Conservation (phyloP, 2,888 invertebrate genomes). For the Ryuthela nishihirai region DNA sequence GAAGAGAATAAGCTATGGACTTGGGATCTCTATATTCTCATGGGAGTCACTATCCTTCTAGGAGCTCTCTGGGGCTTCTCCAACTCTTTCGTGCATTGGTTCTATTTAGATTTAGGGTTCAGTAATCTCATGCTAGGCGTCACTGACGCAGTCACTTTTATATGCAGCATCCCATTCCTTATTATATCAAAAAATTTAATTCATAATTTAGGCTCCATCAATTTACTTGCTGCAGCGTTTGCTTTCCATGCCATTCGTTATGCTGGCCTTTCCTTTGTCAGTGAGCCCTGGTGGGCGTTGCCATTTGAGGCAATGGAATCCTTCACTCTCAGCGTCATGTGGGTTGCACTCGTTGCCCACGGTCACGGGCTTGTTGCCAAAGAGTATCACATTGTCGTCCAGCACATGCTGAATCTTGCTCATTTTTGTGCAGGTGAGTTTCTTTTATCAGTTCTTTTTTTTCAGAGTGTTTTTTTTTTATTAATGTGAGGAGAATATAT, state of each 20-base stretch:
- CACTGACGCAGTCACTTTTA: slow-evolving; percentile 17
- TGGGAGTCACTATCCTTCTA: slow-evolving; percentile 60
- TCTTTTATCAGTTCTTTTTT: no score
- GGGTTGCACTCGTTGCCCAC: slow-evolving; percentile 39
- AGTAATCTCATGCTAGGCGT: slow-evolving; percentile 33
- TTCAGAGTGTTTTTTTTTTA: no score
- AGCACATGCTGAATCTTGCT: slow-evolving; percentile 36
- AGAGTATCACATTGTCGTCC: slow-evolving; percentile 34
- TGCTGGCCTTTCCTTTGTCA: slow-evolving; percentile 48
- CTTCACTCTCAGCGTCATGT: slow-evolving; percentile 37
- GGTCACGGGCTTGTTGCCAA: slow-evolving; percentile 56
- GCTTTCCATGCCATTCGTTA: slow-evolving; percentile 39
- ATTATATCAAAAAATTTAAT: slow-evolving; percentile 38
- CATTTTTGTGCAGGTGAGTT: slow-evolving; percentile 41
- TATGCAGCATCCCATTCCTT: slow-evolving; percentile 28
- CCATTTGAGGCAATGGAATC: slow-evolving; percentile 42
- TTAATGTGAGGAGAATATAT: no score
- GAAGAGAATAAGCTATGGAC: neutral
- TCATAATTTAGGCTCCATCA: slow-evolving; percentile 38
- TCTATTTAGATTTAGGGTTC: slow-evolving; percentile 30
- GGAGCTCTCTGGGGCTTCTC: slow-evolving; percentile 77
- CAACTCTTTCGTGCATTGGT: slow-evolving; percentile 57
- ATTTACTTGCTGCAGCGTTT: slow-evolving; percentile 37
- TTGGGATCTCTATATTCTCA: slow-evolving; percentile 14
- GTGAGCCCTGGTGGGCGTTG: slow-evolving; percentile 29